Base-by-base conservation (phyloP, 1,140 invertebrate genomes). In the Drosophila ironensis region DNA sequence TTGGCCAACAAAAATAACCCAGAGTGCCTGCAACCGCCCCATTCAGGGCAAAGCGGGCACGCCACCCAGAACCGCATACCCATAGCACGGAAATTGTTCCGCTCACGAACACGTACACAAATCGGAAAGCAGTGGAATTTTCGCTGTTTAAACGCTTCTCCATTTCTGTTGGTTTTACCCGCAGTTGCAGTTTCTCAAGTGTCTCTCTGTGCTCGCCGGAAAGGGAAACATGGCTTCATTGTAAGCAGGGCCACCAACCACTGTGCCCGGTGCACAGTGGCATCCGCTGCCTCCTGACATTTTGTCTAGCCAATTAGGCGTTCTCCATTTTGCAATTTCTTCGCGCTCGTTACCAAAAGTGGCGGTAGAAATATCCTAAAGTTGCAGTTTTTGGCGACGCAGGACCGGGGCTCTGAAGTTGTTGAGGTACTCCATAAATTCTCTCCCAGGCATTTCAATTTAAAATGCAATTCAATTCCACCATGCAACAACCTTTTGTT, bases 91-190 rank as follows among this genome's bases (percentile, higher is more conserved):
- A 16, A 30, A 5, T 16, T 17, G 8, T 2, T 16, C 0, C 2
- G 2, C 14, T 16, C 30, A 14, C 30, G 1, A 35, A 46, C 38
- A 48, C 60, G 33, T 38, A 63, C 42, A 46, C 56, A 64, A 64
- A 64, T 64, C 30, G 30, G 54, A 30, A 57, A 37, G 41, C 63
- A 50, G 35, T 28, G 60, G 47, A 63, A 59, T 82, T 64, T 64
- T 35, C 53, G 40, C 70, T 56, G 44, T 50, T 80, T 59, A 80
- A 82, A 69, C 56, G 56, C 41, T 82, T 54, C 54, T 40, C 41
- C 53, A 70, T 68, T 72, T 54, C 42, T 53, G 77, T 59, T 53
- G 37, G 44, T 47, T 72, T 72, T 9, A 20, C 52, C 52, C 52
- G 28, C 27, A 44, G 37, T 41, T 54, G 54, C 48, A 63, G 47